Base-by-base conservation (phyloP, 2,113 vertebrate species). In the Gymnocephalus cernua region DNA sequence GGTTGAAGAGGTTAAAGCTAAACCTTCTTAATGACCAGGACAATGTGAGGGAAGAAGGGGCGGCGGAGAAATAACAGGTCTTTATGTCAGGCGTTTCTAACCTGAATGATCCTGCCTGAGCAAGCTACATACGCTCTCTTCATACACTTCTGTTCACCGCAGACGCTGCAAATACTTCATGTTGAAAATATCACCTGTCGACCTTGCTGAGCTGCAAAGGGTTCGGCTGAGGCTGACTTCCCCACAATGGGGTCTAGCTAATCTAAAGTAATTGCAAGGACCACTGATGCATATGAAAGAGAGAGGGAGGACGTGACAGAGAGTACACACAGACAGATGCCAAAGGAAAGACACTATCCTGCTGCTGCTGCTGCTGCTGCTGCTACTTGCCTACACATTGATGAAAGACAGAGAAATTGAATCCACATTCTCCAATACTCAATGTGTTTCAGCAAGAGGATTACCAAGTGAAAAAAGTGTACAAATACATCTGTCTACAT, bases 191-290 rank as follows among this genome's bases (percentile, higher is more conserved):
- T 89, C 81, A 45, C 71, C 77, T 44, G 54, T 35, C 23, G 19
- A 71, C 75, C 80, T 73, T 53, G 1, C 57, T 71, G 38, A 41
- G 65, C 70, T 45, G 44, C 79, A 68, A 59, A 63, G 41, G 61
- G 74, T 16, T 47, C 11, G 61, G 59, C 69, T 75, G 67, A 64
- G n/a, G 56, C 51, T 35, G 45, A 48, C 67, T 16, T 72, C 65
- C 66, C 53, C 64, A 12, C 76, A 48, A 83, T 15, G 21, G 79
- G 58, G 65, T 76, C 75, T 72, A 47, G 67, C 74, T 89, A 91
- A 91, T 91, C 74, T 85, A 76, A 83, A 89, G 77, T 91, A 93
- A 92, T 91, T 90, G 87, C 84, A 69, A 76, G 66, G 74, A 67
- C 51, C 56, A 62, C 59, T 82, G 87, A 86, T 85, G 88, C 89